Evolutionary conservation across 2,888 invertebrate species (phyloP).

Genomic region (Cheilosia grossa): DNA sequence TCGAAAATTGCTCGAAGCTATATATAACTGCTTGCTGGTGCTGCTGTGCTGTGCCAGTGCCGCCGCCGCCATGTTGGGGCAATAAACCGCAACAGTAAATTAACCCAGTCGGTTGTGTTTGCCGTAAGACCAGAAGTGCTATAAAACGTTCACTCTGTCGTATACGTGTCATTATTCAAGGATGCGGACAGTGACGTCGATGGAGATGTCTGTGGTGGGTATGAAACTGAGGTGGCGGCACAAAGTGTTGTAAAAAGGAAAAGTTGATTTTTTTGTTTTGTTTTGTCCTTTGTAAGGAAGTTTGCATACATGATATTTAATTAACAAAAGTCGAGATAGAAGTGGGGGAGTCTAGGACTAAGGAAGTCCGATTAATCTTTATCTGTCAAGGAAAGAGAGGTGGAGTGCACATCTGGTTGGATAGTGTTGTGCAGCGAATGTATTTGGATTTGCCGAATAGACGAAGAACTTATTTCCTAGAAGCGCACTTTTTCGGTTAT

Average conservation of each 20-base stretch:
- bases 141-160: conserved; percentile 53
- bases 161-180: conserved; percentile 46
- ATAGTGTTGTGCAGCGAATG: no score
- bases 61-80: conserved; percentile 30
- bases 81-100: conserved; percentile 70
- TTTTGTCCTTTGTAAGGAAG: background rate
- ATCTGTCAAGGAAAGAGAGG: background rate
- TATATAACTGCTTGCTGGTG: background rate
- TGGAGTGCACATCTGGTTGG: background rate
- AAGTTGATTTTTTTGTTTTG: background rate
- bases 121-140: conserved; percentile 45
- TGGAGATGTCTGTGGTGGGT: conserved; percentile 24
- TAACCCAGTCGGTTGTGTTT: conserved; percentile 54
- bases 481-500: no score
- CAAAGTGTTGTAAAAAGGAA: background rate
- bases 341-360: background rate
- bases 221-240: background rate
- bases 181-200: conserved; percentile 41
- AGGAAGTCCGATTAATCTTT: background rate
- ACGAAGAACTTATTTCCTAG: no score
- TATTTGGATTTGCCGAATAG: no score
- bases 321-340: background rate
- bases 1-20: conserved; percentile 25
- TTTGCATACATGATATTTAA: conserved; percentile 17
- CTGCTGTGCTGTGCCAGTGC: background rate